Evolutionary conservation across 1,140 invertebrate species (phyloP).

Genomic region (Pissodes strobi): DNA sequence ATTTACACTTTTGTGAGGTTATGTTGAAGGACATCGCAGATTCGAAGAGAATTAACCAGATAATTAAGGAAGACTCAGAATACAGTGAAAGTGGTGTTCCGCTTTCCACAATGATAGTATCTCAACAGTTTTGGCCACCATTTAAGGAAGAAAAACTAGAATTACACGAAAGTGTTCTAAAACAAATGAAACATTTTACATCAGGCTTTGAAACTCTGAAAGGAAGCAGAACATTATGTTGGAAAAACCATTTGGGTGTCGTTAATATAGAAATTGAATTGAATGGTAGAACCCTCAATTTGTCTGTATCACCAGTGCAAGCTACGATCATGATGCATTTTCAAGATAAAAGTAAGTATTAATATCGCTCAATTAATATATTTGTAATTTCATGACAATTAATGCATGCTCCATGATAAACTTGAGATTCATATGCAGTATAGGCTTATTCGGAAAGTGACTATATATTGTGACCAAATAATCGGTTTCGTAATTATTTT

Average conservation of each 20-base stretch:
- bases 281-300: conserved; percentile 76
- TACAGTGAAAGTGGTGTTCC: conserved; percentile 68
- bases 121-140: conserved; percentile 98
- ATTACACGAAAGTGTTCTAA: conserved; percentile 78
- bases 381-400: too few species aligned
- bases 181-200: conserved; percentile 85
- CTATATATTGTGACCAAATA: too few species aligned
- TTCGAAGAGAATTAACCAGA: conserved; percentile 84
- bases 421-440: too few species aligned
- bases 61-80: conserved; percentile 75
- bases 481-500: too few species aligned
- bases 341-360: conserved; percentile 79
- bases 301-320: conserved; percentile 90
- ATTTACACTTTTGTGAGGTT: conserved; percentile 94
- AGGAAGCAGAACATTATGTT: conserved; percentile 90
- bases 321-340: conserved; percentile 95
- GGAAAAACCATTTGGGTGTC: conserved; percentile 91
- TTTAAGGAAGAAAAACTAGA: conserved; percentile 94
- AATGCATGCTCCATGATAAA: too few species aligned
- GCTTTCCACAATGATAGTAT: conserved; percentile 86
- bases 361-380: too few species aligned
- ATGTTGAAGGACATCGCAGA: conserved; percentile 97
- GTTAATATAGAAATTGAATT: conserved; percentile 93
- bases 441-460: too few species aligned
- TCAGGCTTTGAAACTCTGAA: conserved; percentile 92